Evolutionary conservation across 2,888 invertebrate species (phyloP).

Genomic region (Latrodectus hesperus): DNA sequence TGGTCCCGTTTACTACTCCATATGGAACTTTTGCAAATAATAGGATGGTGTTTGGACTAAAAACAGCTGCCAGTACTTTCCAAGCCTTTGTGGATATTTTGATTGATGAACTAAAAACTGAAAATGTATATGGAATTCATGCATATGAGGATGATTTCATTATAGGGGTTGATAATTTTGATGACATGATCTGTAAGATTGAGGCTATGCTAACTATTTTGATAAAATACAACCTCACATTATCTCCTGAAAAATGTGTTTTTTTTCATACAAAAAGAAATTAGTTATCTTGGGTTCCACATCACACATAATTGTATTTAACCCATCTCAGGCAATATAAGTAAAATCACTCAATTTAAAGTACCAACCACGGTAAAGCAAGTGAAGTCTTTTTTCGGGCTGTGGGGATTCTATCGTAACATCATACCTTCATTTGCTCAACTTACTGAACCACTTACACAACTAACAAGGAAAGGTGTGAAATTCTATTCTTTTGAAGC

Average conservation of each 20-base stretch:
- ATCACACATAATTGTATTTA: neutral
- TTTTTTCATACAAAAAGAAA: neutral
- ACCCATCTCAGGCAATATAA: neutral
- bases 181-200: neutral
- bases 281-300: conserved; percentile 18
- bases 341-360: conserved; percentile 6
- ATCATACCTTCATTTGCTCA: conserved; percentile 6
- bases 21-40: conserved; percentile 28
- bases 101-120: neutral
- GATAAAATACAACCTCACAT: neutral
- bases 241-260: conserved; percentile 2
- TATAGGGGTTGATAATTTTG: neutral
- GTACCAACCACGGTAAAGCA: neutral
- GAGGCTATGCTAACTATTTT: neutral
- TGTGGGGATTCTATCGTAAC: conserved; percentile 25
- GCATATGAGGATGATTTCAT: conserved; percentile 19
- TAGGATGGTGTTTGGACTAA: conserved; percentile 11
- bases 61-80: conserved; percentile 15
- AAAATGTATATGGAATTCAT: neutral
- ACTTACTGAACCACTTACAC: neutral
- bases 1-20: conserved; percentile 18
- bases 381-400: conserved; percentile 7
- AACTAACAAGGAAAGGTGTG: neutral
- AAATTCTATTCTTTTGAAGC: neutral
- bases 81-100: conserved; percentile 7